Evolutionary conservation across 2,797 vertebrate species (phyloP), one percentile per base, ranked within the genome.

Genomic region (Heliangelus exortis): DNA sequence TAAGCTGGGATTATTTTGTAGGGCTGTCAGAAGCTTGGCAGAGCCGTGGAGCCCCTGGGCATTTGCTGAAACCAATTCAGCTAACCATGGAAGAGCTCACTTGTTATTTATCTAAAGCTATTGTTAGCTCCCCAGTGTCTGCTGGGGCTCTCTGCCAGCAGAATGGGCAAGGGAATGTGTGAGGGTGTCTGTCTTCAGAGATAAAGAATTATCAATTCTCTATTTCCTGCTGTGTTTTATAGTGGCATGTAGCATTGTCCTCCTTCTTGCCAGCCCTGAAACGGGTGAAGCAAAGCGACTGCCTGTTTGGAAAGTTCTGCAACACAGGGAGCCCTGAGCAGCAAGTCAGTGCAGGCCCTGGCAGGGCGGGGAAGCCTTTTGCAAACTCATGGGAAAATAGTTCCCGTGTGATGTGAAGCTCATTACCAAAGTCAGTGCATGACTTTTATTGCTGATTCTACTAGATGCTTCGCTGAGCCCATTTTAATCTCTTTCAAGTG

Each of bases 361-460:
- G 91, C 95, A 88, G 85, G 90, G 97, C 12, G 94, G 90, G 93
- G 95, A 96, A 93, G 50, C 87, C 94, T 95, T 95, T 90, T 93
- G 92, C 31, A 86, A 95, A 95, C 92, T 95, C 97, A 95, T 97
- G 96, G 95, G 96, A 97, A 96, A 97, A 91, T 95, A 81, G 61
- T 89, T 92, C 85, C 87, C 33, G 69, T 97, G 90, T 96, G 92
- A 96, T 96, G 96, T 90, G 92, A 96, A 94, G 89, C 93, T 96
- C 94, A 96, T 97, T 93, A 96, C 92, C 67, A 85, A 95, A 94
- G 79, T 84, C 85, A 96, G 62, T 74, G 79, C 78, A 81, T 22
- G 87, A 81, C 84, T 95, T 93, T 97, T 96, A 93, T 90, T 96
- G 92, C 93, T 93, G 93, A 95, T 94, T 91, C 90, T 87, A 93